Evolutionary conservation across 2,888 invertebrate genomes (phyloP).

Genomic region (Stenotaenia linearis): DNA sequence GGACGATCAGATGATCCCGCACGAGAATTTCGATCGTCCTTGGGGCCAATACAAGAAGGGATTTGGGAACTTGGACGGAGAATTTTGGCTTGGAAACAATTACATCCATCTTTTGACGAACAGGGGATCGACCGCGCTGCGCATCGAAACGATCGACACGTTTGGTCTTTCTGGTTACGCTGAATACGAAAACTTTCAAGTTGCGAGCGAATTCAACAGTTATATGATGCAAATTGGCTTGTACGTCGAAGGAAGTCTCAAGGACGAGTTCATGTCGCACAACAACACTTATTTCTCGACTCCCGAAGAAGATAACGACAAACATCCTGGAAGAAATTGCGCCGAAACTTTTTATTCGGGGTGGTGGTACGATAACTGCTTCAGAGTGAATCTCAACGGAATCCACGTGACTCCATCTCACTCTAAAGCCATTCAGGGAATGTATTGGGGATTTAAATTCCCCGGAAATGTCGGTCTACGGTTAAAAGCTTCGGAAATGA

Average conservation of each 20-base stretch:
- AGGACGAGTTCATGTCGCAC: slow-evolving; percentile 28
- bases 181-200: slow-evolving; percentile 19
- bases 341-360: slow-evolving; percentile 35
- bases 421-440: slow-evolving; percentile 31
- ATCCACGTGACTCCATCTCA: slow-evolving; percentile 26
- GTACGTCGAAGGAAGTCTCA: background rate
- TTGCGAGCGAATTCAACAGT: background rate
- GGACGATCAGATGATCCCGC: background rate
- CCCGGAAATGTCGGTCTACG: slow-evolving; percentile 24
- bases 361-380: slow-evolving; percentile 36
- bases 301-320: slow-evolving; percentile 35
- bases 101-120: slow-evolving; percentile 29
- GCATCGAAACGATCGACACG: background rate
- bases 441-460: slow-evolving; percentile 31
- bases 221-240: slow-evolving; percentile 8
- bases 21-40: slow-evolving; percentile 31
- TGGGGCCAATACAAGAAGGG: slow-evolving; percentile 32
- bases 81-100: slow-evolving; percentile 33
- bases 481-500: slow-evolving; percentile 26
- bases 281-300: slow-evolving; percentile 33
- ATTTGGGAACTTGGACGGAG: slow-evolving; percentile 30
- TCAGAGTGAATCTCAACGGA: slow-evolving; percentile 34
- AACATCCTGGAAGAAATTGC: slow-evolving; percentile 35
- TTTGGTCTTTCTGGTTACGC: background rate
- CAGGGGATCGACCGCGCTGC: background rate